These are phyloP conservation scores for Melitaea athalia DNA, from an alignment of 2,888 invertebrate species.

Conservation along the genomic window DNA sequence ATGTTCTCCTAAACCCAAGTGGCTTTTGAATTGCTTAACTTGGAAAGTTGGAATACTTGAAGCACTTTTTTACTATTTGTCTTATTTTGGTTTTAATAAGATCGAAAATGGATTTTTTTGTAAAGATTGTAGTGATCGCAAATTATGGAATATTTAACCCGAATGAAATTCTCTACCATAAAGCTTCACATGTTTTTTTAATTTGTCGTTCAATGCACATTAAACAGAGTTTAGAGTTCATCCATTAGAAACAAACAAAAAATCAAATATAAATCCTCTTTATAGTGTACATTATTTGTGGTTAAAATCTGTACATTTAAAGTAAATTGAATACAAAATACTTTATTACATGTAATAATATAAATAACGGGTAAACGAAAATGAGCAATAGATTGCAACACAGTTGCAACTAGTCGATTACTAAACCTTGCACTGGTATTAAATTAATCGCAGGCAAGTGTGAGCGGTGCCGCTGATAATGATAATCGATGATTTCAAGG, in stretches of 20 bases:
- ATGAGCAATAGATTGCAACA: slow-evolving; percentile 17
- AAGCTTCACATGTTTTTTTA: too few relatives aligned
- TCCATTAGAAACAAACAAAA: not conserved
- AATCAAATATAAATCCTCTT: not conserved
- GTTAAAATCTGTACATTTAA: not conserved
- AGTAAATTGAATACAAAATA: not conserved
- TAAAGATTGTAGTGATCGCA: not conserved
- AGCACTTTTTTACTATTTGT: not conserved
- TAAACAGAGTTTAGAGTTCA: too few relatives aligned
- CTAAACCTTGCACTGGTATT: slow-evolving; percentile 20
- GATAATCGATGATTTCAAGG: slow-evolving; percentile 39
- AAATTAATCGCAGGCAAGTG: slow-evolving; percentile 24
- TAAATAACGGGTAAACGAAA: slow-evolving; percentile 7
- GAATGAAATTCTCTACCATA: too few relatives aligned
- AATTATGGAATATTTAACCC: not conserved
- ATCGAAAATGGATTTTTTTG: not conserved
- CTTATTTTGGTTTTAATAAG: not conserved
- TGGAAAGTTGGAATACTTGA: slow-evolving; percentile 12
- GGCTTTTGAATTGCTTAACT: slow-evolving; percentile 16
- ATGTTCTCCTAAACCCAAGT: slow-evolving; percentile 32
- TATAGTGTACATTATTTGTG: not conserved
- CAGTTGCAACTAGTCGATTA: slow-evolving; percentile 16
- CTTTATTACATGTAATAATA: not conserved
- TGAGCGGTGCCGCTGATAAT: slow-evolving; percentile 30
- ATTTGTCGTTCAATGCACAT: too few relatives aligned